Base-by-base conservation (phyloP, 2,888 invertebrate genomes). In the Scaptomyza tumidula region DNA sequence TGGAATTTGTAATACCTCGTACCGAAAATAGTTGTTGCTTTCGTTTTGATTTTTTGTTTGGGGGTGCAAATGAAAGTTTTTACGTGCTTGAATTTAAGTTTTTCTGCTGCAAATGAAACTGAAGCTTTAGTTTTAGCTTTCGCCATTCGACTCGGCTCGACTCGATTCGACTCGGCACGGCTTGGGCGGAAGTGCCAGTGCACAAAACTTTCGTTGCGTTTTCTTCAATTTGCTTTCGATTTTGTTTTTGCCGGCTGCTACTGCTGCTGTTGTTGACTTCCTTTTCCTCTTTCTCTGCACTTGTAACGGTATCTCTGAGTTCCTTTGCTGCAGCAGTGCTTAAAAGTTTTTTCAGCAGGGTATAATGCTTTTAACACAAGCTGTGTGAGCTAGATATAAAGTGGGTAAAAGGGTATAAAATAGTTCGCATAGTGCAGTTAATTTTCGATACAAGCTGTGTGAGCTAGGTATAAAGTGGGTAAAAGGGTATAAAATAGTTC, bases 141-240 rank as follows among this genome's bases (percentile, higher is more conserved):
- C n/a, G 19, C 50, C n/a, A n/a, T 27, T 52, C 14, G 52, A 19
- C 35, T 19, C 10, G 24, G 1, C 27, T 31, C 31, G 7, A 31
- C 31, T 6, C 35, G 5, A 11, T 3, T 39, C n/a, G 37, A 37
- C n/a, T 37, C 37, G n/a, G n/a, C 37, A 6, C 37, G 37, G 50
- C 33, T 46, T 46, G 43, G 52, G 56, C 74, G 88, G 84, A 84
- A 79, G 78, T 76, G 72, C 57, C 64, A 64, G 68, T 58, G 66
- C 63, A 58, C 56, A 66, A 80, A 80, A 78, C 62, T 85, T 86
- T 41, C 41, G 52, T 43, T 68, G 55, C 75, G 69, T 71, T 86
- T 71, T 88, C 84, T 85, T 84, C 81, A 88, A 81, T 88, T 86
- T 86, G 85, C 85, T 88, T 88, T 85, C 89, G 79, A 85, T 85